These are phyloP conservation scores for Siniperca undulata DNA, from an alignment of 2,797 vertebrate species.

Conservation along the genomic window DNA sequence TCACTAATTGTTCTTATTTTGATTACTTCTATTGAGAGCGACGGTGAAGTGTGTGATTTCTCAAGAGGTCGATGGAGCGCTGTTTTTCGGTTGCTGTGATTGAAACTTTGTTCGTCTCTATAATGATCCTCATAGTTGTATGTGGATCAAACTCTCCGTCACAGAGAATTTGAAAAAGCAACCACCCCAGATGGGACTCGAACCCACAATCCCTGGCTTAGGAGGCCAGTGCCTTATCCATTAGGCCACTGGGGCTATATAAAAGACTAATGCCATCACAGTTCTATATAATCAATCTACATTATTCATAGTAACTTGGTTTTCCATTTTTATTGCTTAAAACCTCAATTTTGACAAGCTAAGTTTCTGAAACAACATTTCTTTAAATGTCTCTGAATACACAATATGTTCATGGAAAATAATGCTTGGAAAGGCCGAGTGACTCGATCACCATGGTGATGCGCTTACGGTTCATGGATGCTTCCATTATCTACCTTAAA, in stretches of 20 bases:
- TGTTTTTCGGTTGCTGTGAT: no score
- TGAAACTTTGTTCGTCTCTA: background rate
- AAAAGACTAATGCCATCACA: fast-evolving
- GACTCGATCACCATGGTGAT: constrained; percentile 60
- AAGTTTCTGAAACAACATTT: background rate
- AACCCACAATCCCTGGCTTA: constrained; percentile 85
- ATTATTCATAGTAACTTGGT: fast-evolving
- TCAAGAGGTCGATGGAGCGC: fast-evolving
- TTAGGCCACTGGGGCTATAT: constrained; percentile 75
- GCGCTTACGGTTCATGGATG: background rate
- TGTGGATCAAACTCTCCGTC: fast-evolving
- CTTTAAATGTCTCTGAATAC: background rate
- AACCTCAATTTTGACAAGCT: fast-evolving
- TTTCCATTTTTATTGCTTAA: background rate
- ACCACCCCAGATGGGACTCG: constrained; percentile 79
- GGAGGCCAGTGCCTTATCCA: constrained; percentile 83
- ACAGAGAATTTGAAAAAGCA: background rate
- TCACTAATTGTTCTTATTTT: background rate
- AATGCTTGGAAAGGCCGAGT: background rate
- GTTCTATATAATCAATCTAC: no score
- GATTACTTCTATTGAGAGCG: background rate
- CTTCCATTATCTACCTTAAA: constrained; percentile 40
- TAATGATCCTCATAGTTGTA: fast-evolving
- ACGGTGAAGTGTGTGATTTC: background rate
- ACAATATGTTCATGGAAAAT: fast-evolving